phyloP scores from a whole-genome alignment of 2,888 invertebrate species.

The Brachyptera risi region DNA sequence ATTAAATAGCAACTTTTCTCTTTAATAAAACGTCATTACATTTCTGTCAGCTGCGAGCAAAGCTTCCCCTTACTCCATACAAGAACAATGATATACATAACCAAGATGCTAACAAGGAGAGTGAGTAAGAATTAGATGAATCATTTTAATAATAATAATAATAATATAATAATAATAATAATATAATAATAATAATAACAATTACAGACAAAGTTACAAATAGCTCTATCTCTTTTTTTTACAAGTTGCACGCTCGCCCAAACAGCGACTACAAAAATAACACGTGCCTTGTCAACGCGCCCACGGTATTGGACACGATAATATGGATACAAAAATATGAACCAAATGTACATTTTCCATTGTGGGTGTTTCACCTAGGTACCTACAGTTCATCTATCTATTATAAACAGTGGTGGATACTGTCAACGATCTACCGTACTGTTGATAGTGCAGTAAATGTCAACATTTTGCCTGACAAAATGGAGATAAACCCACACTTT shows the following conservation, averaged over 20 bases:
- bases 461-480: conserved; percentile 6
- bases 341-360: conserved; percentile 32
- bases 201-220: conserved; percentile 33
- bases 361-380: conserved; percentile 24
- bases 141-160: conserved; percentile 4
- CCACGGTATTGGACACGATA: conserved; percentile 30
- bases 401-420: conserved; percentile 3
- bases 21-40: conserved; percentile 21
- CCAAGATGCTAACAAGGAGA: conserved; percentile 27
- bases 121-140: conserved; percentile 13
- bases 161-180: conserved; percentile 20
- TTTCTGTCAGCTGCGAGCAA: conserved; percentile 4
- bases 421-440: conserved; percentile 23
- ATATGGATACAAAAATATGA: conserved; percentile 34
- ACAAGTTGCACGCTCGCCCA: conserved; percentile 26
- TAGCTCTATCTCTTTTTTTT: conserved; percentile 26
- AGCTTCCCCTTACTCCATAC: background rate
- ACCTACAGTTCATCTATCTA: background rate
- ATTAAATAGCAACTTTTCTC: conserved; percentile 24
- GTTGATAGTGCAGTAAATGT: conserved; percentile 27
- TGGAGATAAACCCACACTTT: background rate
- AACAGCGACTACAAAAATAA: conserved; percentile 30
- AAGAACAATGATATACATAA: conserved; percentile 24
- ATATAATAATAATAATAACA: conserved; percentile 27
- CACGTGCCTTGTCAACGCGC: conserved; percentile 22